Base-by-base conservation (phyloP, 2,888 invertebrate species). In the Heliconius erato region DNA sequence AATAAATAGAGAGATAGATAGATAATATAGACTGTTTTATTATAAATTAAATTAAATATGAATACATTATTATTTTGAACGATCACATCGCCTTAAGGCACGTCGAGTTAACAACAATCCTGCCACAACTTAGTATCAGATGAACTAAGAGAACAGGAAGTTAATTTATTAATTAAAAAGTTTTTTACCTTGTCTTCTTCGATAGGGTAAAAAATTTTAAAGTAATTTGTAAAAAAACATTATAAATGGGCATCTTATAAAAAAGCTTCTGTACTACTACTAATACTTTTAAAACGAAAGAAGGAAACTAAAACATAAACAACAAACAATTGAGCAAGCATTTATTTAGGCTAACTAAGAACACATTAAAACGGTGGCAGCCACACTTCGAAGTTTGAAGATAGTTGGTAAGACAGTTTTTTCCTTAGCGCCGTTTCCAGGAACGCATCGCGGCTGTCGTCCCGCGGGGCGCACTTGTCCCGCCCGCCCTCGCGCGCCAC, bases 341-440 rank as follows among this genome's bases (percentile, higher is more conserved):
- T 89, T 90, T 89, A 89, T 87, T 89, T 85, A 78, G 82, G 83
- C 86, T 88, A 88, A 86, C 83, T 87, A 87, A 84, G 94, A 95
- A 94, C 94, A 95, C 94, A 92, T 93, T 89, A 95, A 83, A 92
- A 93, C 2, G 96, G 95, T 79, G 97, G 97, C 89, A 96, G 93
- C 97, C 97, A 97, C 91, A 97, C 96, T 95, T 95, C 91, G 74
- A 96, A 94, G 80, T 93, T 89, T 3, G 95, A 92, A 28, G 67
- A 67, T 67, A 65, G 28, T 86, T 96, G 96, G 91, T 95, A 96
- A 86, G 94, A 96, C 88, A 96, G 94, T 91, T 97, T 95, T 92
- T 96, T 96, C 87, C 96, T 94, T 86, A 96, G 93, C 86, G 94
- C 93, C 85, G 92, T 92, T 87, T 96, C 96, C 86, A 95, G 92